Evolutionary conservation across 92 coral and sea anemone species (phyloP).

Genomic region (Epizoanthus ramosus): DNA sequence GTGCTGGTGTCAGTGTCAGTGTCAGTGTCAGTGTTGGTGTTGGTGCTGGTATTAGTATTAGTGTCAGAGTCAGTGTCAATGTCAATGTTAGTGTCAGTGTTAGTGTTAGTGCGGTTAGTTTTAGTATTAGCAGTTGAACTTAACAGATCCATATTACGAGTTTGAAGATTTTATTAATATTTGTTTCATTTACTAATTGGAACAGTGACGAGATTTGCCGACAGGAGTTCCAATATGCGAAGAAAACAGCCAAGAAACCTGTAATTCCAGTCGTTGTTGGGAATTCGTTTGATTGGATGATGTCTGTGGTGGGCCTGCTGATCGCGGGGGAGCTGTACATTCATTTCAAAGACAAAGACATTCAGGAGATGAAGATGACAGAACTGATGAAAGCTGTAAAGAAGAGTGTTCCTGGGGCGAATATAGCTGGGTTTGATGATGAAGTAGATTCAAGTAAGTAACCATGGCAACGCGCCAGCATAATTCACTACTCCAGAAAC

Average conservation of each 20-base stretch:
- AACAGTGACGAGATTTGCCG: slow-evolving; percentile 94
- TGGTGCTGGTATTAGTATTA: too few relatives aligned
- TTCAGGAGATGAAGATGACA: slow-evolving; percentile 71
- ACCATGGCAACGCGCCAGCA: not conserved
- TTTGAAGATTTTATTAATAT: too few relatives aligned
- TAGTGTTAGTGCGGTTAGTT: not conserved
- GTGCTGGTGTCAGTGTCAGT: too few relatives aligned
- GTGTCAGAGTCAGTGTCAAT: too few relatives aligned
- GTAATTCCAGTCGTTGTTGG: slow-evolving; percentile 91
- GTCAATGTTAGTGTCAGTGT: too few relatives aligned
- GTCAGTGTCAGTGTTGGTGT: too few relatives aligned
- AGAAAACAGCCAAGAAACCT: slow-evolving; percentile 88
- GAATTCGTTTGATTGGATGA: slow-evolving; percentile 92
- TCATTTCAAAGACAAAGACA: slow-evolving; percentile 79
- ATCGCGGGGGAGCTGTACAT: slow-evolving; percentile 96
- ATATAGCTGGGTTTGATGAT: slow-evolving; percentile 32
- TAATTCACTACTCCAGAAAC: too few relatives aligned
- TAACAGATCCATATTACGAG: too few relatives aligned
- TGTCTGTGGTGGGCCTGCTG: slow-evolving; percentile 92
- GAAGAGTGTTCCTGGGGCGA: slow-evolving; percentile 64
- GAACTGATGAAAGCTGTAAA: slow-evolving; percentile 75
- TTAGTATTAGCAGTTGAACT: not conserved
- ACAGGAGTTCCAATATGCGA: slow-evolving; percentile 94
- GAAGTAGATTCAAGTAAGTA: slow-evolving; percentile 15
- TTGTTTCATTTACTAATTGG: too few relatives aligned